phyloP scores from a whole-genome alignment of 2,113 vertebrate species.

The Pelecanus crispus region DNA sequence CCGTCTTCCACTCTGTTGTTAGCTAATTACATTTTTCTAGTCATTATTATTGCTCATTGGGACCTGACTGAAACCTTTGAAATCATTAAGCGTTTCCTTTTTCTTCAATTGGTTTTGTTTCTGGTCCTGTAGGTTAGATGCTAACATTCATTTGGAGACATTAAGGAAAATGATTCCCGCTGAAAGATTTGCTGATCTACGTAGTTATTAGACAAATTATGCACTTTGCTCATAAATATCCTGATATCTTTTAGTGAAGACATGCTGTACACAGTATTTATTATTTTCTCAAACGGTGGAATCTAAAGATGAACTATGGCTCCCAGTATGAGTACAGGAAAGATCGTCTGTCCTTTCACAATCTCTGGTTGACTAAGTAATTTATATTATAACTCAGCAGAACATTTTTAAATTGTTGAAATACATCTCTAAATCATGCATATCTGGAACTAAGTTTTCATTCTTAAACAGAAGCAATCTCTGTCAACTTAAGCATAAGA shows the following conservation, averaged over 20 bases:
- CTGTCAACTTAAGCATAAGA: neutral
- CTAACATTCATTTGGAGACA: neutral
- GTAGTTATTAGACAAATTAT: neutral
- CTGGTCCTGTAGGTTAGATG: neutral
- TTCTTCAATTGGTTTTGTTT: neutral
- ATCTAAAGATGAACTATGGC: neutral
- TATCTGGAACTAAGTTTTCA: neutral
- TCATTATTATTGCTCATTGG: neutral
- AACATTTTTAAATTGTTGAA: neutral
- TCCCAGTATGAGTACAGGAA: neutral
- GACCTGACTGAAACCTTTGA: neutral
- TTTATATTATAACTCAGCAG: neutral
- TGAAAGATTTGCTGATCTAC: neutral
- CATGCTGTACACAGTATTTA: neutral
- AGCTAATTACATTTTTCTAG: neutral
- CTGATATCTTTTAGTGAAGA: neutral
- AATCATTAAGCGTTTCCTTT: neutral
- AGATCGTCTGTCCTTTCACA: neutral
- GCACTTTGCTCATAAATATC: neutral
- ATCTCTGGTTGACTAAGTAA: neutral
- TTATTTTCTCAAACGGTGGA: neutral
- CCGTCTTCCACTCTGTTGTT: neutral
- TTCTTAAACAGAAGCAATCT: neutral
- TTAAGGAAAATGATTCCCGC: neutral
- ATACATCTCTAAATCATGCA: neutral